Evolutionary conservation across 2,113 vertebrate species (phyloP).

Genomic region (Tursiops truncatus): DNA sequence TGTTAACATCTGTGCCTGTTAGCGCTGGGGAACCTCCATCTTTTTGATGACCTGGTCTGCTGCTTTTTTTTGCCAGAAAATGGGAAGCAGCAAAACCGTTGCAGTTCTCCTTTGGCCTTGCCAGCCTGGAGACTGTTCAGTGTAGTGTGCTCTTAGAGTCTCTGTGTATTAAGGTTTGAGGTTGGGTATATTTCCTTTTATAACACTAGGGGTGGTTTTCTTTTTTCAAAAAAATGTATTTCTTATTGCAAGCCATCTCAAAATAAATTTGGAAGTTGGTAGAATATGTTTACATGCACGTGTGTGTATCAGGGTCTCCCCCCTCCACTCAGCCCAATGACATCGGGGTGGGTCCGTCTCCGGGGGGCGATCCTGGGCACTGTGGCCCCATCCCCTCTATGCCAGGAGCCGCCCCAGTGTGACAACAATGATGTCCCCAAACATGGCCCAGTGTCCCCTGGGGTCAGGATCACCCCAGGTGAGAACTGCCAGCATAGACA

Average conservation of each 20-base stretch:
- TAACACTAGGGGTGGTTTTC: neutral
- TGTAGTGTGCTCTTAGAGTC: no score
- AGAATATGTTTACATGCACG: neutral
- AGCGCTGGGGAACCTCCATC: accelerated
- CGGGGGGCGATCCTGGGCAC: neutral
- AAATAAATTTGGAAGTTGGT: neutral
- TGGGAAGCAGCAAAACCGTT: accelerated
- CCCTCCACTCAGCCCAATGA: neutral
- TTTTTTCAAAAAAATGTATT: neutral
- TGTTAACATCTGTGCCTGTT: accelerated
- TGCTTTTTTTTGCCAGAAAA: neutral
- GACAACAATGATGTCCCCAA: neutral
- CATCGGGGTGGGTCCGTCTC: accelerated
- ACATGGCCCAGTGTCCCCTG: neutral
- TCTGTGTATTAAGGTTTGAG: neutral
- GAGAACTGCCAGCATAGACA: neutral
- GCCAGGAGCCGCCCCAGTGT: no score
- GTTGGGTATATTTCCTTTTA: neutral
- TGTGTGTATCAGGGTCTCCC: neutral
- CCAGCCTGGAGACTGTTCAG: neutral
- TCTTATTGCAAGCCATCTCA: neutral
- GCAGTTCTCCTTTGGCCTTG: neutral
- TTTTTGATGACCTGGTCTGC: neutral
- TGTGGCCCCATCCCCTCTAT: accelerated
- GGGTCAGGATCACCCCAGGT: neutral